Evolutionary conservation across 2,113 vertebrate genomes (phyloP).

Genomic region (Anoplopoma fimbria): DNA sequence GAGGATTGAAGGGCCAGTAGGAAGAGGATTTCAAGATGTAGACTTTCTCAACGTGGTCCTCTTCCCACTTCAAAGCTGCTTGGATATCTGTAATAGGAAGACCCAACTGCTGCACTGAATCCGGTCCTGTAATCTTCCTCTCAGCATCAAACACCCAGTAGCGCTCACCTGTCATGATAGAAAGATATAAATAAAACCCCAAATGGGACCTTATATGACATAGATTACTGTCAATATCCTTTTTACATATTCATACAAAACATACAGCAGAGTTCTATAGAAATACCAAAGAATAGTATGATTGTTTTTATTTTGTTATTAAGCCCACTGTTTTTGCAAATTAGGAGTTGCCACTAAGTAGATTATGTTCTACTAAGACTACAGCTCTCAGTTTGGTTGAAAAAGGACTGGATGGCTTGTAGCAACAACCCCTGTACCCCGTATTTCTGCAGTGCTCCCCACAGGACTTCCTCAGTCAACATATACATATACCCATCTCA

Average conservation of each 20-base stretch:
- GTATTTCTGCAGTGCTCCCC: too few species aligned
- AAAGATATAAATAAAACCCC: neutral
- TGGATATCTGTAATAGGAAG: slow-evolving; percentile 83
- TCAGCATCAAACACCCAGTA: slow-evolving; percentile 92
- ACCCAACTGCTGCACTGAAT: slow-evolving; percentile 82
- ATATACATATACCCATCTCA: too few species aligned
- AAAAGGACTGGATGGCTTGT: too few species aligned
- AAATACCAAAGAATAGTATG: neutral
- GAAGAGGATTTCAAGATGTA: slow-evolving; percentile 87
- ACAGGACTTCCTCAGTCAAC: too few species aligned
- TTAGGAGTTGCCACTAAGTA: neutral
- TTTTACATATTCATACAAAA: neutral
- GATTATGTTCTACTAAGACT: neutral
- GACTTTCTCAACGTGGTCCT: slow-evolving; percentile 83
- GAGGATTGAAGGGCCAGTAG: slow-evolving; percentile 88
- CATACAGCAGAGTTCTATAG: neutral
- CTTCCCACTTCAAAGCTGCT: slow-evolving; percentile 89
- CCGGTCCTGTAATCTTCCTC: slow-evolving; percentile 86
- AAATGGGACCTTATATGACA: neutral
- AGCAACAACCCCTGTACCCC: too few species aligned
- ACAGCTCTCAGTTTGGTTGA: too few species aligned
- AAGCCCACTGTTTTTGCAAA: neutral
- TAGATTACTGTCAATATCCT: neutral
- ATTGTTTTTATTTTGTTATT: neutral
- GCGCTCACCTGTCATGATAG: slow-evolving; percentile 77